These are phyloP conservation scores for Hemiprocne comata DNA, from an alignment of 2,113 vertebrate species.

Conservation along the genomic window DNA sequence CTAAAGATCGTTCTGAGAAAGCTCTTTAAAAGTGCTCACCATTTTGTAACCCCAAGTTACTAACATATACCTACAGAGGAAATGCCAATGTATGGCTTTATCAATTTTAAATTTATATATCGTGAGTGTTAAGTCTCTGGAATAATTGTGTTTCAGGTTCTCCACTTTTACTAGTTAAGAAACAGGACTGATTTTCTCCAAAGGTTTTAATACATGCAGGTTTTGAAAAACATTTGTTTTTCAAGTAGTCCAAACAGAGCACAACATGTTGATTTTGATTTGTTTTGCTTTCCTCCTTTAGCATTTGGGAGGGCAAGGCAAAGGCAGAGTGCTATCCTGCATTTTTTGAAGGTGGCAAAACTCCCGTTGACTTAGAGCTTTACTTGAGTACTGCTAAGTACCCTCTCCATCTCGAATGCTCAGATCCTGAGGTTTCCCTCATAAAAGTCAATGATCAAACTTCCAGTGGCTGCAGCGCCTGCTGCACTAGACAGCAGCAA, in stretches of 20 bases:
- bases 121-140: background rate
- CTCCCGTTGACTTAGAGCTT: conserved; percentile 51
- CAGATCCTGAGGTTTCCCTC: conserved; percentile 48
- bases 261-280: background rate
- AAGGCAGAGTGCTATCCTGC: conserved; percentile 3
- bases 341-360: conserved; percentile 45
- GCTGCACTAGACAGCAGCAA: background rate
- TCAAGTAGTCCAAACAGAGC: background rate
- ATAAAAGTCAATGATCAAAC: conserved; percentile 56
- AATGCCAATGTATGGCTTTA: accelerated
- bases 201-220: background rate
- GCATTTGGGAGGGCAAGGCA: background rate
- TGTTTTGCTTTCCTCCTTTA: background rate
- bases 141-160: background rate
- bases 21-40: background rate
- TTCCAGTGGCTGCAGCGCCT: background rate
- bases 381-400: conserved; percentile 59
- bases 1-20: background rate
- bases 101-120: background rate
- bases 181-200: background rate
- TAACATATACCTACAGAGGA: background rate
- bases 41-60: background rate
- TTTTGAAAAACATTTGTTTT: background rate
- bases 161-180: background rate
- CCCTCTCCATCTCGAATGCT: conserved; percentile 24